Percentiles rank a stretch among this genome's conserved stretches.
Evolutionary conservation across 2,797 vertebrate genomes (phyloP).

Genomic region (Sciaenops ocellatus): DNA sequence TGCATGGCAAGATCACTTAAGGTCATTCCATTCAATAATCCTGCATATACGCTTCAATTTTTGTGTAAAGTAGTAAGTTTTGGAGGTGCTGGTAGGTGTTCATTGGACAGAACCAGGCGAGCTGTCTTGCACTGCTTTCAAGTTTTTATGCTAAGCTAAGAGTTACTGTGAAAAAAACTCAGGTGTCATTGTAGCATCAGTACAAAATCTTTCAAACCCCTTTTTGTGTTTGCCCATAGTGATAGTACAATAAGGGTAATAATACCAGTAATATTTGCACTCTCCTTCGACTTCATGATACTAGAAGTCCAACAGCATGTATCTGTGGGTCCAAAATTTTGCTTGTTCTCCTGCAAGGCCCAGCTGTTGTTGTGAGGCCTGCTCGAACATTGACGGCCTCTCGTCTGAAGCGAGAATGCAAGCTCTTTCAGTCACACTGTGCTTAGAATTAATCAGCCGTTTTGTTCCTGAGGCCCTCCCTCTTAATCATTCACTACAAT

Average conservation of each 20-base stretch:
- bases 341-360: slow-evolving; percentile 6
- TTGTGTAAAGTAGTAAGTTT: background rate
- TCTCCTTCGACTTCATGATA: background rate
- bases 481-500: slow-evolving; percentile 61
- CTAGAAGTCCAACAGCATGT: background rate
- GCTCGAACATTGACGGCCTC: slow-evolving; percentile 45
- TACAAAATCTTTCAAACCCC: background rate
- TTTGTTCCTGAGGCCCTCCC: slow-evolving; percentile 66
- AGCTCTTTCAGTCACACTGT: slow-evolving; percentile 69
- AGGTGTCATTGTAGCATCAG: background rate
- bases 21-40: background rate
- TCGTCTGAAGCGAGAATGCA: slow-evolving; percentile 51
- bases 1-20: background rate
- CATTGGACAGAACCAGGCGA: background rate
- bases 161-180: background rate
- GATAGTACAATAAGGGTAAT: background rate
- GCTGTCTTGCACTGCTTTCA: background rate
- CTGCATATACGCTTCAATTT: background rate
- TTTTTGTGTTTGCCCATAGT: background rate
- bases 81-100: background rate
- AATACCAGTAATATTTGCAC: background rate
- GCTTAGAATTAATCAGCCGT: slow-evolving; percentile 77
- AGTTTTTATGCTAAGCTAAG: background rate
- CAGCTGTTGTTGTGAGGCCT: slow-evolving; percentile 47
- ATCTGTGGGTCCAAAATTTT: slow-evolving; percentile 13